Evolutionary conservation across 2,888 invertebrate genomes (phyloP), one percentile per base, ranked within the genome.

Genomic region (Willowsia nigromaculata): DNA sequence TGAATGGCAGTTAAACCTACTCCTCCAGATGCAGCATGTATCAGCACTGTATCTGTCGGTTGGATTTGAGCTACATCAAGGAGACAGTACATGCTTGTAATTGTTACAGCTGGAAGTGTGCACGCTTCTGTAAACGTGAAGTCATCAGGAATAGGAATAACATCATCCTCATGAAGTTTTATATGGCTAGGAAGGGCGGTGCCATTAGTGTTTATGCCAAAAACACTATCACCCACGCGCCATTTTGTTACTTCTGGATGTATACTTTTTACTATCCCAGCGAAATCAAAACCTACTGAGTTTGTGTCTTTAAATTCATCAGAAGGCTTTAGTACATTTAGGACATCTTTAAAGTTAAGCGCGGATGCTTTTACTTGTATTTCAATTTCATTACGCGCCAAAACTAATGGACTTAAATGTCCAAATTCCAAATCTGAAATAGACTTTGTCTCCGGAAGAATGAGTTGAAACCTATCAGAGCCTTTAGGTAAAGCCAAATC

Each of bases 11-110:
- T 43, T 0, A 86, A 53, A 6, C 89, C 89, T 3, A 90, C 89
- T 30, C 89, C 89, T 18, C 89, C 89, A 30, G 89, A 89, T 0
- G 89, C 89, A 4, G 85, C 76, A 27, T 89, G 89, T 13, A 89
- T 82, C 0, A 89, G 65, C 9, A 90, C 50, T 0, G 50, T 83
- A 22, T 90, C 85, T 0, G 15, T 11, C 9, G 33, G 27, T 22
- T 81, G 74, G 6, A 90, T 37, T 18, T 90, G 47, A 0, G 89
- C 89, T 0, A 86, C 68, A 2, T 74, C 40, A 0, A 83, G 22
- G 0, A 90, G 25, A 25, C 89, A 90, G 9, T 82, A 27, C n/a
- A n/a, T n/a, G 27, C 68, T 82, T 0, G 83, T 50, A 4, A 86
- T 90, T 1, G 71, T 4, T 0, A 90, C 85, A 1, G 85, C 47